Evolutionary conservation across 1,140 invertebrate genomes (phyloP), one percentile per base, ranked within the genome.

Genomic region (Glomeris maerens): DNA sequence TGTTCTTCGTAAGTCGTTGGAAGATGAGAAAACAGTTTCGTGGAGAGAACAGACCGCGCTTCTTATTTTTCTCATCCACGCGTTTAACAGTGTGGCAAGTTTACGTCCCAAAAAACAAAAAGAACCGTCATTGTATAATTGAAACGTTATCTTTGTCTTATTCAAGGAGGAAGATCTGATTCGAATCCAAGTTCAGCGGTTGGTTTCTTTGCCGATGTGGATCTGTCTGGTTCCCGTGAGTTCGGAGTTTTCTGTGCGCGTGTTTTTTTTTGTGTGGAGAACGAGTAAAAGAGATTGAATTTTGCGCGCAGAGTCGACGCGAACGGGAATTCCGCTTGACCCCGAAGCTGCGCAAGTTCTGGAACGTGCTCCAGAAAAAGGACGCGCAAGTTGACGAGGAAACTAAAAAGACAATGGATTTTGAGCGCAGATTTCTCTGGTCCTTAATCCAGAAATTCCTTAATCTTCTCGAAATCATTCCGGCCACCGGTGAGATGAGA

Each of bases 201-300:
- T 98, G 21, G 88, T 97, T 0, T 95, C 91, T 0, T 72, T 98
- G 0, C 82, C 89, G 3, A 94, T 92, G 73, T 98, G 94, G 92
- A 75, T 79, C 21, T 92, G 86, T 59, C 69, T 99, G 14, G 81
- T 93, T 60, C 79, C 73, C 72, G 84, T 78, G 65, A 68, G 72
- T 67, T 2, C 28, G 31, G 27, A 27, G 21, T n/a, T n/a, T n/a
- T n/a, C n/a, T n/a, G n/a, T n/a, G n/a, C n/a, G n/a, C n/a, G 21
- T 36, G 7, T 47, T 47, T 5, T 10, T n/a, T 54, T 17, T 10
- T 47, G 27, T 23, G 41, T 26, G 10, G 22, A 42, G 13, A 31
- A 46, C 47, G 2, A 45, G 17, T 20, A 50, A 51, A 2, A 27
- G n/a, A 49, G n/a, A 23, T 14, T 25, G 2, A 25, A 50, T 56